Conservation (phyloP, 2,113 vertebrate genomes). For the Hassar affinis region DNA sequence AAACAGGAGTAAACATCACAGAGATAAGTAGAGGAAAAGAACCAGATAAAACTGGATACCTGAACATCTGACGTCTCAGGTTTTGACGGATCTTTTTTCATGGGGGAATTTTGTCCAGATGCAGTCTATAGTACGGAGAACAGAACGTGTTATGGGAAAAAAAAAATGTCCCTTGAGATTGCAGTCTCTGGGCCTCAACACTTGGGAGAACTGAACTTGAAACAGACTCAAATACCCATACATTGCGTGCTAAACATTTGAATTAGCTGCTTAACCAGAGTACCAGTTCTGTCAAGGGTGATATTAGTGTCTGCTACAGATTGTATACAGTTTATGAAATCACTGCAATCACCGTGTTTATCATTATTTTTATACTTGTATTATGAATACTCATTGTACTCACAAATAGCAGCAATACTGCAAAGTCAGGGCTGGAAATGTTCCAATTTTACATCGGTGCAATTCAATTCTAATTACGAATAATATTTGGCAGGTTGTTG, state of each 20-base stretch:
- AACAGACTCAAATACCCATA: neutral
- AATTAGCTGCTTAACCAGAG: neutral
- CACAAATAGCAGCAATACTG: neutral
- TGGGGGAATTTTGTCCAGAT: slow-evolving; percentile 55
- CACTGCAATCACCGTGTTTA: neutral
- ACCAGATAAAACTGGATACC: slow-evolving; percentile 47
- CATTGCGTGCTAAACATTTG: neutral
- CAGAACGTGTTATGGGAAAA: neutral
- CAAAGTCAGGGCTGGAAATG: neutral
- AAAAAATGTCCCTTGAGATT: neutral
- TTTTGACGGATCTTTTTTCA: slow-evolving; percentile 56
- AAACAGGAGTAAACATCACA: neutral
- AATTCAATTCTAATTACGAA: neutral
- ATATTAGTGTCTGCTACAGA: neutral
- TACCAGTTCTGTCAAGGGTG: neutral
- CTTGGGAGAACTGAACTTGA: neutral
- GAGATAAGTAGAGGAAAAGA: neutral
- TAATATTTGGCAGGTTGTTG: neutral
- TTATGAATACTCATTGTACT: neutral
- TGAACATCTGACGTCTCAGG: slow-evolving; percentile 56
- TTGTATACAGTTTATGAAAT: neutral
- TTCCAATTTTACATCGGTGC: neutral
- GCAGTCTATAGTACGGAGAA: slow-evolving; percentile 27
- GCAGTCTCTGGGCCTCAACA: neutral
- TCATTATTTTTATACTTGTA: neutral